Base-by-base conservation (phyloP, 1,140 invertebrate genomes). In the Scylla paramamosain region DNA sequence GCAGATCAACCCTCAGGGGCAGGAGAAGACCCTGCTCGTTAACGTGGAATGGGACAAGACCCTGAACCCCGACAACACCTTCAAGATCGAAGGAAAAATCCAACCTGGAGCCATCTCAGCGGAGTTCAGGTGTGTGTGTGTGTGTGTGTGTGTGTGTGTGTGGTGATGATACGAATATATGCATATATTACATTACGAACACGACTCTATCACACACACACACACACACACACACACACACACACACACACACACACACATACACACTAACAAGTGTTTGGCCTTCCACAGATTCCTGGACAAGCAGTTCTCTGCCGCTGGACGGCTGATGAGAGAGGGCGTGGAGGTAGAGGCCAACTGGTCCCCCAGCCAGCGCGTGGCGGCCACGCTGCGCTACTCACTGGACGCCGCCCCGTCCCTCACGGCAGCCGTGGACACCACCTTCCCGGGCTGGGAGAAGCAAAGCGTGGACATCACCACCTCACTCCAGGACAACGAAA, bases 401-500 rank as follows among this genome's bases (percentile, higher is more conserved):
- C 91, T 93, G n/a, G 91, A 32, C 52, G 48, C 92, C 46, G 46
- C 91, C 52, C 92, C 52, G 8, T 95, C 94, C 29, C 32, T 95
- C 28, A 67, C 83, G 25, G 67, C 84, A 46, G 59, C 82, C n/a
- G 28, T 95, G 39, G 77, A 88, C n/a, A 96, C 95, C 3, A 89
- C 95, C 4, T 86, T 96, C 89, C 93, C 52, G 25, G 95, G 95
- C 8, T 96, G 95, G 95, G 93, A 94, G 82, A 94, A 96, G 28
- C 93, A 93, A 29, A 89, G 92, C 32, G 67, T 46, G 6, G 94
- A 67, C n/a, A 46, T 96, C 29, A 32, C 16, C 25, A 46, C 93
- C 88, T 28, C 92, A 28, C 16, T 94, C 83, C 89, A 94, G 32
- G 39, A 84, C 29, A 32, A 92, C 20, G 87, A 93, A 10, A 29